These are phyloP conservation scores for Alexandromys fortis DNA, from an alignment of 2,113 vertebrate genomes.

Conservation along the genomic window DNA sequence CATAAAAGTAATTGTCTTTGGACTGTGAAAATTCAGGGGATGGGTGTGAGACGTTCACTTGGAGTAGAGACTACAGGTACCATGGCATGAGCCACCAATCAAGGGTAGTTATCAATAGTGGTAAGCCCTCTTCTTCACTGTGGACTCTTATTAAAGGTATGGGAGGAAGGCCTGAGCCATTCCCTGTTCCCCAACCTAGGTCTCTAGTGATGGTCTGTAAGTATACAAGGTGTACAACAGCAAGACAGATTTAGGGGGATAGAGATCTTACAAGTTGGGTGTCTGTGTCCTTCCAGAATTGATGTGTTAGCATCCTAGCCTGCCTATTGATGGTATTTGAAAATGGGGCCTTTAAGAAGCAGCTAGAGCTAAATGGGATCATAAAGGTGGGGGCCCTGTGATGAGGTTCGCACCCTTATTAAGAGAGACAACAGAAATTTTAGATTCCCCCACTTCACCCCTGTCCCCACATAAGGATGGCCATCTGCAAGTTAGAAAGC, in stretches of 20 bases:
- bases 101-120: not conserved
- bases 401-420: not conserved
- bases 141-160: not conserved
- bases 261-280: not conserved
- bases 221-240: not conserved
- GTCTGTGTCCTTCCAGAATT: not conserved
- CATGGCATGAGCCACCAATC: not conserved
- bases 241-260: not conserved
- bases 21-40: not conserved
- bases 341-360: not conserved
- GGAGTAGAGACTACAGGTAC: not conserved
- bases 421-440: not conserved
- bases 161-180: not conserved
- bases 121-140: not conserved
- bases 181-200: no score
- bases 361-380: not conserved
- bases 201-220: not conserved
- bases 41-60: not conserved
- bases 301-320: not conserved
- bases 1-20: not conserved
- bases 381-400: not conserved
- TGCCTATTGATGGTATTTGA: not conserved
- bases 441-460: not conserved
- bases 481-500: not conserved
- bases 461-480: not conserved